Evolutionary conservation across 1,140 invertebrate genomes (phyloP).

Genomic region (Megalopta genalis): DNA sequence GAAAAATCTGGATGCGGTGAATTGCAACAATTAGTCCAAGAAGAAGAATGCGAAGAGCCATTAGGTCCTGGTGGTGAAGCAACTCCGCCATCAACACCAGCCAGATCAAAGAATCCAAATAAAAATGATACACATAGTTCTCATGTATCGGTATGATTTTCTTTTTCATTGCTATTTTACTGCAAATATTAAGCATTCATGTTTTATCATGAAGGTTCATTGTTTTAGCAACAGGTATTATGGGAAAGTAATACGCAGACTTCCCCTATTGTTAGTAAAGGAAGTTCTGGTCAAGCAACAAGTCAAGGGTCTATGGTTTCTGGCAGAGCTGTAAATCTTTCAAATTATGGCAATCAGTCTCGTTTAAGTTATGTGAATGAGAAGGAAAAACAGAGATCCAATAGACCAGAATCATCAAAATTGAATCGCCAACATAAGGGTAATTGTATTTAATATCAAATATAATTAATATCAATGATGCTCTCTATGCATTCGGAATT

Average conservation of each 20-base stretch:
- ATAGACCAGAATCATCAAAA: constrained; percentile 74
- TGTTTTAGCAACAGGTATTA: constrained; percentile 72
- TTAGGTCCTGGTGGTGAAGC: constrained; percentile 71
- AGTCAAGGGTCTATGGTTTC: constrained; percentile 76
- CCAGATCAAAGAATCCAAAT: constrained; percentile 63
- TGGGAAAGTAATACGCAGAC: constrained; percentile 74
- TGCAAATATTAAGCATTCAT: too few species aligned
- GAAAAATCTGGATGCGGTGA: constrained; percentile 72
- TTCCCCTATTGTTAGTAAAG: constrained; percentile 77
- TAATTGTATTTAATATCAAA: constrained; percentile 55
- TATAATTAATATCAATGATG: too few species aligned
- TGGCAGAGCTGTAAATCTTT: constrained; percentile 73
- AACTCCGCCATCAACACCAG: constrained; percentile 74
- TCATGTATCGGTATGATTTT: constrained; percentile 62
- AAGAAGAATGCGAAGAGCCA: constrained; percentile 75
- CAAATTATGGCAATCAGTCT: constrained; percentile 77
- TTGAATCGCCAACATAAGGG: constrained; percentile 80
- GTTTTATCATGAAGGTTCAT: background rate
- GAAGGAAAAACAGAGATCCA: constrained; percentile 78
- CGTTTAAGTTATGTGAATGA: constrained; percentile 82
- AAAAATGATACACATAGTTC: constrained; percentile 66
- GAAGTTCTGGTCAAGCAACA: constrained; percentile 76
- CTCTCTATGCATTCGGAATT: background rate
- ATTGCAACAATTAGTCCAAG: constrained; percentile 76
- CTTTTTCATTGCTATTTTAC: constrained; percentile 11